Conservation (phyloP, 2,888 invertebrate genomes). For the Calephelis perditalis region DNA sequence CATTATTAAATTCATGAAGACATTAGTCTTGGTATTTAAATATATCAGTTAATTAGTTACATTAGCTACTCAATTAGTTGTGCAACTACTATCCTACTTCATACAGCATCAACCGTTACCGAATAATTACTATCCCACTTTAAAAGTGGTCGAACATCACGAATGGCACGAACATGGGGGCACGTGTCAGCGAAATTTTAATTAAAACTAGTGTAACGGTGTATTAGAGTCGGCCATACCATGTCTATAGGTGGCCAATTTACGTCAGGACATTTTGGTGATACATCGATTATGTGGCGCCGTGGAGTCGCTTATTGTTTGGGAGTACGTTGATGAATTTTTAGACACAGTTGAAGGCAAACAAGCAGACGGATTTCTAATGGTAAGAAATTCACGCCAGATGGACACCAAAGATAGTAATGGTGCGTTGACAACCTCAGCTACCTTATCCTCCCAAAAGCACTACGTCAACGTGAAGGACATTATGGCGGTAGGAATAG, state of each 20-base stretch:
- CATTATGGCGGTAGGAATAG: no score
- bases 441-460: no score
- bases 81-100: slow-evolving; percentile 16
- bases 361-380: no score
- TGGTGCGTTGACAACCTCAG: no score
- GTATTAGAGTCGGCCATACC: slow-evolving; percentile 11
- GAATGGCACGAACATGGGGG: slow-evolving; percentile 16
- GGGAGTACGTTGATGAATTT: slow-evolving; percentile 24
- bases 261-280: slow-evolving; percentile 48
- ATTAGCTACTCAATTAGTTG: slow-evolving; percentile 13
- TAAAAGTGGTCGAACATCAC: slow-evolving; percentile 19
- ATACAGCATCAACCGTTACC: slow-evolving; percentile 17
- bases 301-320: slow-evolving; percentile 32
- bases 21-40: neutral
- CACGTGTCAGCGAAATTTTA: slow-evolving; percentile 20
- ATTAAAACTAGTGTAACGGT: slow-evolving; percentile 19
- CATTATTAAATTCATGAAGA: neutral
- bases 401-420: no score
- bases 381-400: no score
- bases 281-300: slow-evolving; percentile 61
- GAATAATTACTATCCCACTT: slow-evolving; percentile 19
- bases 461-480: no score
- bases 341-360: slow-evolving; percentile 12
- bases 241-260: slow-evolving; percentile 29
- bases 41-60: slow-evolving; percentile 7